phyloP scores from a whole-genome alignment of 1,140 invertebrate genomes.

The Psilanteris sp. region DNA sequence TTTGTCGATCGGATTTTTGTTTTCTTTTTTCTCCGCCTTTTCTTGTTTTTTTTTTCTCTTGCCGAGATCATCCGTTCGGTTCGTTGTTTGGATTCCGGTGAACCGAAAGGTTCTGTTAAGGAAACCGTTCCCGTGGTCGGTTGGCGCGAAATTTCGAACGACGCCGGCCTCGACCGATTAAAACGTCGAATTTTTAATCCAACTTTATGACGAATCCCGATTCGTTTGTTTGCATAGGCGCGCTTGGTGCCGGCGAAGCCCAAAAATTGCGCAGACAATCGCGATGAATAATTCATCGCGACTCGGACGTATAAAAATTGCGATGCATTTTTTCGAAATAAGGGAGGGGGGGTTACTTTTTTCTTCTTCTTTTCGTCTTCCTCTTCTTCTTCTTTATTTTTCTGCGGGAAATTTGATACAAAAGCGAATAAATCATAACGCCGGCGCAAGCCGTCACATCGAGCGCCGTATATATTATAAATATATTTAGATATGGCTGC shows the following conservation, averaged over 20 bases:
- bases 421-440: constrained; percentile 48
- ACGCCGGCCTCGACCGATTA: constrained; percentile 15
- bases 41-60: too few relatives aligned
- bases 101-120: constrained; percentile 22
- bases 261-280: constrained; percentile 37
- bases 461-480: too few relatives aligned
- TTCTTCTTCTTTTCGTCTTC: neutral
- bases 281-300: constrained; percentile 48
- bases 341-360: too few relatives aligned
- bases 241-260: too few relatives aligned
- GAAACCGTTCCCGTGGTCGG: too few relatives aligned
- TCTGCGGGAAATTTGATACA: constrained; percentile 51
- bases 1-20: constrained; percentile 3
- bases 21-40: constrained; percentile 39
- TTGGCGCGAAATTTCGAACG: too few relatives aligned
- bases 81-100: constrained; percentile 52
- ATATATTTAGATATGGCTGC: constrained; percentile 58
- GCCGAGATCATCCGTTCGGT: too few relatives aligned
- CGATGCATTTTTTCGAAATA: constrained; percentile 45
- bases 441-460: constrained; percentile 45
- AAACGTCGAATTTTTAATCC: constrained; percentile 55
- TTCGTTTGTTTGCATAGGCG: constrained; percentile 5
- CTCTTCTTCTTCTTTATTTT: too few relatives aligned
- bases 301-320: constrained; percentile 44
- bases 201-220: constrained; percentile 35